Base-by-base conservation (phyloP, 2,888 invertebrate genomes). In the Limenitis arthemis region DNA sequence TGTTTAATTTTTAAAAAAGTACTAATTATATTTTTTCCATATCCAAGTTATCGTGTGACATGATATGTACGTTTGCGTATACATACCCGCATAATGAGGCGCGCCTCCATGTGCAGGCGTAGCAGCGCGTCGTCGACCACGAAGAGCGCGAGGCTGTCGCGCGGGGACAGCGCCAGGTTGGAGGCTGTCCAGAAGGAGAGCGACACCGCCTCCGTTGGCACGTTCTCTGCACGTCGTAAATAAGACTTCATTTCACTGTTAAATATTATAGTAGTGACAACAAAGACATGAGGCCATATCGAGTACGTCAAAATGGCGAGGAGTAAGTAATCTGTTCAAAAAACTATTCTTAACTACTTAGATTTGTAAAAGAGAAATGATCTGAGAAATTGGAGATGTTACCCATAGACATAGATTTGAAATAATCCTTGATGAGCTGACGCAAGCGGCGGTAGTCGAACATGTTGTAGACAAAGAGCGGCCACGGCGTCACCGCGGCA, bases 181-280 rank as follows among this genome's bases (percentile, higher is more conserved):
- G 79, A 76, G 49, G 83, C 82, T 69, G 75, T 78, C 84, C 84
- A 86, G 74, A 79, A 86, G 58, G 86, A 87, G 65, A 86, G 75
- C 68, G 80, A 67, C 66, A 81, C 75, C 56, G 77, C 64, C 49
- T 82, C 84, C 61, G 56, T 62, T n/a, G 86, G 86, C 66, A 82
- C 57, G 62, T 64, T 34, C 29, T 36, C 60, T 58, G 39, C 31
- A 8, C 34, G 8, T 34, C 8, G n/a, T n/a, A n/a, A n/a, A n/a
- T n/a, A n/a, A n/a, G n/a, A n/a, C n/a, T n/a, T n/a, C n/a, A n/a
- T n/a, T n/a, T n/a, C n/a, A n/a, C n/a, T n/a, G n/a, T n/a, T n/a
- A n/a, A n/a, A n/a, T n/a, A n/a, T n/a, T n/a, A n/a, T n/a, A n/a
- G n/a, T n/a, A n/a, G n/a, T n/a, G n/a, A n/a, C n/a, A n/a, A n/a